A percentile compares a stretch with the other conserved stretches of the same genome.
Conservation (phyloP, 2,888 invertebrate genomes). For the Pandemis corylana region DNA sequence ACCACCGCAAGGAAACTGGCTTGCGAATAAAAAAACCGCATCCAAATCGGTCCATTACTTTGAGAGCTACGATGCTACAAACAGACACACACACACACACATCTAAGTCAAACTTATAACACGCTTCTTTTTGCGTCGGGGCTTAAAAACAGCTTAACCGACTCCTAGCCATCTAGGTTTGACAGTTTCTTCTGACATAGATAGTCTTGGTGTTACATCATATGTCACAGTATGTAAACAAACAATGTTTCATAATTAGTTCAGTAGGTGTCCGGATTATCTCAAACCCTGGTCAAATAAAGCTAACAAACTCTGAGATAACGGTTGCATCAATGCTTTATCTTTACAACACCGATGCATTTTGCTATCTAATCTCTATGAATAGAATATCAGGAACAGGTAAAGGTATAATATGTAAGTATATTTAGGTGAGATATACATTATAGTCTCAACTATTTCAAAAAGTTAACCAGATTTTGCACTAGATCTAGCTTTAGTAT, state of each 20-base stretch:
- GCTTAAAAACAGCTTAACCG: not conserved
- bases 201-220: not conserved
- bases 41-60: too few species aligned
- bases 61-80: too few species aligned
- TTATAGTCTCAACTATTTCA: too few species aligned
- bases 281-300: conserved; percentile 26
- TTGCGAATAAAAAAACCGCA: too few species aligned
- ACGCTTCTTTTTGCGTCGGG: too few species aligned
- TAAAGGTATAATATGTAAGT: not conserved
- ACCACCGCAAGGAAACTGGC: too few species aligned
- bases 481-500: too few species aligned
- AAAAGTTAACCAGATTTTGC: too few species aligned
- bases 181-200: not conserved
- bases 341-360: conserved; percentile 33
- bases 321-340: conserved; percentile 33
- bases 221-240: conserved; percentile 19
- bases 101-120: too few species aligned
- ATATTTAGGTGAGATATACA: not conserved
- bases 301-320: conserved; percentile 23
- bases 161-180: not conserved
- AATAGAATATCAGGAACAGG: conserved; percentile 5
- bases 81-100: too few species aligned
- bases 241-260: conserved; percentile 20
- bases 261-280: conserved; percentile 34
- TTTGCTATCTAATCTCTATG: conserved; percentile 45